Percentiles rank a stretch among this genome's conserved stretches.
phyloP scores from a whole-genome alignment of 2,113 vertebrate genomes.

The Pristiophorus japonicus region DNA sequence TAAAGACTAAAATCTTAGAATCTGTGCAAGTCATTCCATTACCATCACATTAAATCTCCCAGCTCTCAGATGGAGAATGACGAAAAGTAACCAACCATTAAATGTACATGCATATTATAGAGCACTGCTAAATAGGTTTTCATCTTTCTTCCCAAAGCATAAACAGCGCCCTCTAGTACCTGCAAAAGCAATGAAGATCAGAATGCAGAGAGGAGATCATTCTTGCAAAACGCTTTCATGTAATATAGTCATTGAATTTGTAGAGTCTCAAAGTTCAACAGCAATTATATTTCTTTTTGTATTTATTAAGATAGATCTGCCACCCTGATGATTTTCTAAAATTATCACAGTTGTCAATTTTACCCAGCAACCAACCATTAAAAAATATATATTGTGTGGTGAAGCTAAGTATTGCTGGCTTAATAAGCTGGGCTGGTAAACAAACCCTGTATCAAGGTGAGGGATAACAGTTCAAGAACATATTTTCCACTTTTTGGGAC shows the following conservation, averaged over 20 bases:
- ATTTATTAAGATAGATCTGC: background rate
- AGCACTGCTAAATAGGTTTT: background rate
- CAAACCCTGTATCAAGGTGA: background rate
- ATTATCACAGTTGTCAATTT: background rate
- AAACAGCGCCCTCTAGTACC: conserved; percentile 16
- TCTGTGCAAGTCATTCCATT: background rate
- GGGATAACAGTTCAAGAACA: background rate
- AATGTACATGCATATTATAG: background rate
- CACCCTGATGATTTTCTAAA: background rate
- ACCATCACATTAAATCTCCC: background rate
- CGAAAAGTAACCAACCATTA: background rate
- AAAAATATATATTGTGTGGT: background rate
- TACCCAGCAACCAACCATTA: background rate
- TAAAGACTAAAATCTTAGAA: background rate
- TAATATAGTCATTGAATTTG: background rate
- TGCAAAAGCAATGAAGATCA: background rate
- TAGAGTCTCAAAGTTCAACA: background rate
- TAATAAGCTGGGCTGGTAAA: background rate
- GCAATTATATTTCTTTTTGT: background rate
- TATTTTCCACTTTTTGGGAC: background rate
- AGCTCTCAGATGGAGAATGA: background rate
- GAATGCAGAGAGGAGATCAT: background rate
- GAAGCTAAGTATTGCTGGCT: background rate
- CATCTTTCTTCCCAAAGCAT: background rate
- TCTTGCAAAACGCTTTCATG: background rate